phyloP scores from a whole-genome alignment of 1,140 invertebrate genomes.

The Anthonomus grandis region DNA sequence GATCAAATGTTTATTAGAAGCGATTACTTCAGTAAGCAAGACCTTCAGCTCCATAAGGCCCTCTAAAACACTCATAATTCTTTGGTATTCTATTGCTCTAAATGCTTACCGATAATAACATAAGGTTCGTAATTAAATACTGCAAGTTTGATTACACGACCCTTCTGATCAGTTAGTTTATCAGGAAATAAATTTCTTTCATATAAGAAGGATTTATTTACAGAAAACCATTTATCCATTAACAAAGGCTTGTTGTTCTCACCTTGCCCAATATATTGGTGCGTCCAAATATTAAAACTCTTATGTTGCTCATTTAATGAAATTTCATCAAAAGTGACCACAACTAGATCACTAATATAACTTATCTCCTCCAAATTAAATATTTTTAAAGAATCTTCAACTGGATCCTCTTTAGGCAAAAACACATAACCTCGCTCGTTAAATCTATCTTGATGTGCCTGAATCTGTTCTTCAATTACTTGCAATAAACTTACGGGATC shows the following conservation, averaged over 20 bases:
- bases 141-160: conserved; percentile 30
- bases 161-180: conserved; percentile 37
- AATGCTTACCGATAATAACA: conserved; percentile 33
- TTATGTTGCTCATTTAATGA: not conserved
- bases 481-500: conserved; percentile 20
- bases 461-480: conserved; percentile 32
- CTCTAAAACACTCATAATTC: too few relatives aligned
- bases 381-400: conserved; percentile 21
- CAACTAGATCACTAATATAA: conserved; percentile 30
- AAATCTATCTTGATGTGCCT: conserved; percentile 29
- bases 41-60: not conserved
- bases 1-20: not conserved
- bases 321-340: conserved; percentile 6
- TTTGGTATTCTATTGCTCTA: too few relatives aligned
- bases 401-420: conserved; percentile 3
- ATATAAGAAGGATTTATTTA: conserved; percentile 30
- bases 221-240: conserved; percentile 36
- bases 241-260: conserved; percentile 19
- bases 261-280: conserved; percentile 32
- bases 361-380: conserved; percentile 24
- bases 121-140: conserved; percentile 39
- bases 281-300: conserved; percentile 29
- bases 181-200: conserved; percentile 34
- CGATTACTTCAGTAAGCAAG: too few relatives aligned
- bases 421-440: conserved; percentile 37